Conservation (phyloP, 2,113 vertebrate genomes). For the Tenrec ecaudatus region DNA sequence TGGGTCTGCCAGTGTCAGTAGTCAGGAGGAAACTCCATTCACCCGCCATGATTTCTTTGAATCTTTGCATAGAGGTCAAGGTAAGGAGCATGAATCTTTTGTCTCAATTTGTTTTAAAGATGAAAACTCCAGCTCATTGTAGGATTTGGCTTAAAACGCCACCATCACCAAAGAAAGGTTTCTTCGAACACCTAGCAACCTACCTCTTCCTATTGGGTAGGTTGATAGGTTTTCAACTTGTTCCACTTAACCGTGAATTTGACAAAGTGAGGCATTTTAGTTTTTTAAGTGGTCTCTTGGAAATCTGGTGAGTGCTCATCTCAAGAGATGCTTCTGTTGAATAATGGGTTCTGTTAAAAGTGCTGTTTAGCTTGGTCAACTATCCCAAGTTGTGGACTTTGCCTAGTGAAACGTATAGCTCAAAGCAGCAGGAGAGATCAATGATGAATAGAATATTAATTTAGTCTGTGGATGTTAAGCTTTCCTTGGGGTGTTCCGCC, state of each 20-base stretch:
- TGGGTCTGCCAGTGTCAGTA: constrained; percentile 78
- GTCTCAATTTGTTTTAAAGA: constrained; percentile 1
- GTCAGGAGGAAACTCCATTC: constrained; percentile 93
- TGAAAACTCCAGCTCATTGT: constrained; percentile 26
- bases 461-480: neutral
- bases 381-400: neutral
- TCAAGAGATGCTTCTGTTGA: neutral
- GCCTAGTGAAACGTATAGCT: constrained; percentile 2
- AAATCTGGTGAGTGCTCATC: neutral
- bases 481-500: neutral
- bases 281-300: neutral
- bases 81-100: constrained; percentile 84
- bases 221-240: neutral
- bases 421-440: neutral
- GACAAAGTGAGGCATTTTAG: constrained; percentile 7
- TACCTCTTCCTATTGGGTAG: neutral
- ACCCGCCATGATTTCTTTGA: constrained; percentile 98
- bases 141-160: neutral
- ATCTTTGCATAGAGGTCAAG: constrained; percentile 93
- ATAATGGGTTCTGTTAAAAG: neutral
- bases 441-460: neutral
- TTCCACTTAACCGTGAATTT: neutral
- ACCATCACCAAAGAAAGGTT: constrained; percentile 4
- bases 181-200: constrained; percentile 31
- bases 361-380: neutral